Evolutionary conservation across 2,888 invertebrate genomes (phyloP).

Genomic region (Spodoptera picta): DNA sequence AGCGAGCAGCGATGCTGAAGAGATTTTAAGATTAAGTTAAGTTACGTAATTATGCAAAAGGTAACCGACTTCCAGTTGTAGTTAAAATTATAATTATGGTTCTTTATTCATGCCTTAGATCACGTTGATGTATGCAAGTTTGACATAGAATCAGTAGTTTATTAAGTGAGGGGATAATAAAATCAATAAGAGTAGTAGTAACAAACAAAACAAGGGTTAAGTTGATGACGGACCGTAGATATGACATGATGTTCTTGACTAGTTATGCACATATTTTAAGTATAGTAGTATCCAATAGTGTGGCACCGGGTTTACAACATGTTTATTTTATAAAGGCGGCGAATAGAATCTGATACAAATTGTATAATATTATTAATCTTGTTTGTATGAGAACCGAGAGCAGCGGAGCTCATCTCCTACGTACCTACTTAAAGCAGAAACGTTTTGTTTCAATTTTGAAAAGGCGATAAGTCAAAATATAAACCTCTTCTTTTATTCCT

Average conservation of each 20-base stretch:
- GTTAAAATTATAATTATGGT: too few relatives aligned
- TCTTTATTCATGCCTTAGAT: too few relatives aligned
- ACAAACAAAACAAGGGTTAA: too few relatives aligned
- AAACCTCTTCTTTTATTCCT: too few relatives aligned
- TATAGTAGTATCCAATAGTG: constrained; percentile 22
- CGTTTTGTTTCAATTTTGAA: constrained; percentile 5
- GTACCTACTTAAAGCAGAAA: constrained; percentile 5
- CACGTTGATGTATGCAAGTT: too few relatives aligned
- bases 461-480: constrained; percentile 12
- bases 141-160: too few relatives aligned
- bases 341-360: constrained; percentile 58
- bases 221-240: too few relatives aligned
- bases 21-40: constrained; percentile 20
- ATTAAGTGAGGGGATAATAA: too few relatives aligned
- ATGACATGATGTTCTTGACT: too few relatives aligned
- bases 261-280: not conserved
- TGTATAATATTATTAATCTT: constrained; percentile 55
- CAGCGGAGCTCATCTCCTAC: constrained; percentile 51
- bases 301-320: constrained; percentile 28
- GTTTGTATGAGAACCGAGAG: constrained; percentile 34
- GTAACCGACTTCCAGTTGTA: not conserved
- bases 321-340: constrained; percentile 57
- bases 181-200: too few relatives aligned
- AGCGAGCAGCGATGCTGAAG: constrained; percentile 30
- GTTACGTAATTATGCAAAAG: not conserved